Base-by-base conservation (phyloP, 2,113 vertebrate species). In the Mormyrus lacerda region DNA sequence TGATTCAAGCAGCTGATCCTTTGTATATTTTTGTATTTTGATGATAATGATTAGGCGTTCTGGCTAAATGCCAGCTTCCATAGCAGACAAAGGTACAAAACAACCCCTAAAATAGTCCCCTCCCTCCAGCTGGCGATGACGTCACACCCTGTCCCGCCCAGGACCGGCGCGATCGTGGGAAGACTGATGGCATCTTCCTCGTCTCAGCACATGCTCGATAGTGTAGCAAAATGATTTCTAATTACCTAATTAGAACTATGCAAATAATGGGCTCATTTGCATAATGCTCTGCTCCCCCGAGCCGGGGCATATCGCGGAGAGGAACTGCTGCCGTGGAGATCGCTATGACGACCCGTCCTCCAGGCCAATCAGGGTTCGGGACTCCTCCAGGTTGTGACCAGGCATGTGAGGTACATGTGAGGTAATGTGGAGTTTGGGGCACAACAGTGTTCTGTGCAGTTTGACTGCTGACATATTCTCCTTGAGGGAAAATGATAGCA, bases 161-260 rank as follows among this genome's bases (percentile, higher is more conserved):
- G 31, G 88, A 87, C 31, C 50, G 6, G n/a, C 76, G 9, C 10
- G 39, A 87, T 51, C 48, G 85, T 93, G 93, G 93, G 90, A 93
- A 92, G 94, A 94, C 93, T 94, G 92, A 92, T 94, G 94, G 90
- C 85, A 93, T 94, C 93, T 92, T 94, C 85, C 93, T 93, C 94
- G 93, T 96, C 95, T 93, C 92, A 94, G 95, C 95, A 95, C 96
- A 96, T 93, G 94, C 95, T 95, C 92, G 92, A 96, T 94, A 96
- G 96, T 96, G 95, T 95, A 96, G 96, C 95, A 96, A 97, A 96
- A 97, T 95, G 96, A 96, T 96, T 96, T 96, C 95, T 96, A 97
- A 97, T 97, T 96, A 96, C 96, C 96, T 97, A 96, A 97, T 97
- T 97, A 97, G 95, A 94, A 95, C 96, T 96, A 96, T 96, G 96